Evolutionary conservation across 1,140 invertebrate genomes (phyloP).

Genomic region (Panagrolaimus sp.): DNA sequence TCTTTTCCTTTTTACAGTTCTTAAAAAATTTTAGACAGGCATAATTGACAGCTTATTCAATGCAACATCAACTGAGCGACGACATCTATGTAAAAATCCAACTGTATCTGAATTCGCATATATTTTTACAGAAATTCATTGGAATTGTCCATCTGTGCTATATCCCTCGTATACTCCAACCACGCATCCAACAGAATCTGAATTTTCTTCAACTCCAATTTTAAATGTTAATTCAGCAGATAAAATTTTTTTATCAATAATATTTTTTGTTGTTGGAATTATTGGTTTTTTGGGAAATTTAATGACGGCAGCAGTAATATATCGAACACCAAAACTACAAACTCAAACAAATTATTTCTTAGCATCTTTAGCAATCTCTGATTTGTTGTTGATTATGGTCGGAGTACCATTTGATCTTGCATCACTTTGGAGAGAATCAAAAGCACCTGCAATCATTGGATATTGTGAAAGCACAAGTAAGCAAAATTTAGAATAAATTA

Average conservation of each 20-base stretch:
- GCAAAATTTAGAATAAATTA: too few relatives aligned
- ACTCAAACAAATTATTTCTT: conserved; percentile 83
- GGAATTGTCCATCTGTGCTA: neutral
- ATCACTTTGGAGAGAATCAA: conserved; percentile 25
- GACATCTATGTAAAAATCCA: neutral
- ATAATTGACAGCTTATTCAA: neutral
- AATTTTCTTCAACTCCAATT: too few relatives aligned
- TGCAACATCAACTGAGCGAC: neutral
- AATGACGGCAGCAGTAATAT: conserved; percentile 82
- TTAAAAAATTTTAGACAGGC: neutral
- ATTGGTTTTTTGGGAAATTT: conserved; percentile 80
- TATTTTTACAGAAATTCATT: conserved; percentile 1
- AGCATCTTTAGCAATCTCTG: conserved; percentile 82
- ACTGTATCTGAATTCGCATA: neutral
- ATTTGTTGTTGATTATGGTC: conserved; percentile 72
- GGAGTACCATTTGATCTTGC: conserved; percentile 62
- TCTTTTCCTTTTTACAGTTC: neutral
- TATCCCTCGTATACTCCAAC: neutral
- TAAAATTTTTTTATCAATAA: conserved; percentile 59
- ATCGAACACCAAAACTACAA: conserved; percentile 80
- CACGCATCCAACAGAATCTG: neutral
- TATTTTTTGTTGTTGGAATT: conserved; percentile 77
- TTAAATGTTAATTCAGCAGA: neutral
- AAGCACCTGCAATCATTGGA: conserved; percentile 22
- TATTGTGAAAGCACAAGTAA: conserved; percentile 49